Percentiles rank a stretch among this genome's conserved stretches.
Conservation (phyloP, 2,113 vertebrate species). For the Gopherus flavomarginatus region DNA sequence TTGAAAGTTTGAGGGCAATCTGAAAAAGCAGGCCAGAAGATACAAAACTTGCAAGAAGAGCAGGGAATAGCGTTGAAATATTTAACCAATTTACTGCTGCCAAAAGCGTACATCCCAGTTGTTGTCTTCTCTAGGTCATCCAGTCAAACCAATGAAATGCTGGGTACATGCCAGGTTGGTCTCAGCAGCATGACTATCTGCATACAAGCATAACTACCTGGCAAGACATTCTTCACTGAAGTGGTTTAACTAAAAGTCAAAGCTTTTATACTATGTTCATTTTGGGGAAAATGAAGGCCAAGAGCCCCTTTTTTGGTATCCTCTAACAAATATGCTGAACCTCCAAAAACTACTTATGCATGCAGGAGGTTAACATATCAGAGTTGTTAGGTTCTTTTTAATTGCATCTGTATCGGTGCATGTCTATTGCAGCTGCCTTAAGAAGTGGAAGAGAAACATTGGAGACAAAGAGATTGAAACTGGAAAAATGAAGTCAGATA, state of each 20-base stretch:
- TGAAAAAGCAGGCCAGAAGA: neutral
- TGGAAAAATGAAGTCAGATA: rapidly evolving
- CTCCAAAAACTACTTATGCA: neutral
- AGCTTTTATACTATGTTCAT: neutral
- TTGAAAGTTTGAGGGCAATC: neutral
- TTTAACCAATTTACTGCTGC: neutral
- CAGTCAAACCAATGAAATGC: neutral
- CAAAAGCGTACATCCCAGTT: neutral
- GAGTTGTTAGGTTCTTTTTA: rapidly evolving
- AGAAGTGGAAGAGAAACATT: neutral
- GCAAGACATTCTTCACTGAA: neutral
- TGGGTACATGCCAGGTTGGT: neutral
- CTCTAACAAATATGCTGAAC: neutral
- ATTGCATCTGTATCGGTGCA: rapidly evolving
- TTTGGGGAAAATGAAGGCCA: neutral
- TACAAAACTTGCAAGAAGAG: too few relatives aligned
- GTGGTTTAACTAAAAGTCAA: neutral
- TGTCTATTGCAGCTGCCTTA: neutral
- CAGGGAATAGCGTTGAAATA: rapidly evolving
- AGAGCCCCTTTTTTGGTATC: neutral
- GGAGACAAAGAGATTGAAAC: rapidly evolving
- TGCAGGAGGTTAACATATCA: neutral
- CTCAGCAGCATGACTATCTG: neutral
- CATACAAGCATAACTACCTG: neutral
- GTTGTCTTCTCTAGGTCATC: neutral